phyloP scores from a whole-genome alignment of 2,888 invertebrate species.

The Diachrysia chrysitis region DNA sequence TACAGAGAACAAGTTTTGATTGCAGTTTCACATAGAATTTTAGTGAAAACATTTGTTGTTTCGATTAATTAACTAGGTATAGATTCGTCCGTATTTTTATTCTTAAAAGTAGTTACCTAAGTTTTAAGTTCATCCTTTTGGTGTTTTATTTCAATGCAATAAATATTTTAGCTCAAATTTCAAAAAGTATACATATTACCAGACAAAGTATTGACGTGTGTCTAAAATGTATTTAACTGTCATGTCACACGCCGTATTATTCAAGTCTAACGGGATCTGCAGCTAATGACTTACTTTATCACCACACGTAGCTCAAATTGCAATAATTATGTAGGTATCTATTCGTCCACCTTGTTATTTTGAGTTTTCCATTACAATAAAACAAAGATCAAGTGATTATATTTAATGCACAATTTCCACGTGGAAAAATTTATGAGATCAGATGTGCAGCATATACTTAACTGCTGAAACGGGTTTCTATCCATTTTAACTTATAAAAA shows the following conservation, averaged over 20 bases:
- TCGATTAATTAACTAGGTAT: too few species aligned
- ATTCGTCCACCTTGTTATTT: background rate
- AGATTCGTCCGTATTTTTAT: too few species aligned
- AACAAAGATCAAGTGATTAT: too few species aligned
- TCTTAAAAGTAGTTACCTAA: too few species aligned
- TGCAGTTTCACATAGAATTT: too few species aligned
- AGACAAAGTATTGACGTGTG: background rate
- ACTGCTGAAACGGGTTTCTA: too few species aligned
- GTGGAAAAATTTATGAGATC: too few species aligned
- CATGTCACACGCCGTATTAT: slow-evolving; percentile 16
- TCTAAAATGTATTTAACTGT: background rate
- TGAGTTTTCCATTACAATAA: too few species aligned
- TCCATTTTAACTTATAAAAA: too few species aligned
- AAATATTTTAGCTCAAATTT: background rate
- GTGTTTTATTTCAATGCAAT: background rate
- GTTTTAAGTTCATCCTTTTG: background rate
- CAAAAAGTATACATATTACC: background rate
- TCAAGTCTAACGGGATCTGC: slow-evolving; percentile 31
- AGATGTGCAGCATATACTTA: too few species aligned
- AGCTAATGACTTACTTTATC: slow-evolving; percentile 14
- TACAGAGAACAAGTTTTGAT: too few species aligned
- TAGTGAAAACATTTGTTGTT: too few species aligned
- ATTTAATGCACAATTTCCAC: background rate
- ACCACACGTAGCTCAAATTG: slow-evolving; percentile 8
- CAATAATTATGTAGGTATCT: background rate